Evolutionary conservation across 2,888 invertebrate genomes (phyloP), one percentile per base, ranked within the genome.

Genomic region (Agonopterix arenella): DNA sequence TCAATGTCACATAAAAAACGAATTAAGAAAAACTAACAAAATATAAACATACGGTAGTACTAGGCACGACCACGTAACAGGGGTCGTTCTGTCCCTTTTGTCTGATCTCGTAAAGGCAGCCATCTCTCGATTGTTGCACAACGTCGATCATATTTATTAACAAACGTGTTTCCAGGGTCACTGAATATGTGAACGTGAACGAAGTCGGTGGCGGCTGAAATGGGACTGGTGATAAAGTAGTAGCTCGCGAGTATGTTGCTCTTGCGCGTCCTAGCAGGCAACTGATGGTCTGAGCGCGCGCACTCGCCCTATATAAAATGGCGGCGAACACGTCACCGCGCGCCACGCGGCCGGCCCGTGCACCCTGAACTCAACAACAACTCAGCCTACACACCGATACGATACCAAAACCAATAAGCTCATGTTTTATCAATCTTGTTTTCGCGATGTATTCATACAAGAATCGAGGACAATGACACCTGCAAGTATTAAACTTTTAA

Each of bases 61-160:
- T 90, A 67, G 92, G 92, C 75, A 93, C 92, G 90, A 92, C 92
- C 71, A 93, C 92, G 73, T 93, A 93, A 89, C 92, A 92, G 73
- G 92, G 91, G 60, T 92, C 90, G 62, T 88, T 90, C 62, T 91
- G 90, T 66, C 93, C 93, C 77, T 90, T 90, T 71, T 92, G 92
- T 79, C 91, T 90, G 75, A 93, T 90, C 76, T 93, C 93, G 79
- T 93, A 93, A 54, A 93, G 89, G 84, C 92, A 91, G 73, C 89
- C 91, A 83, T 89, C 83, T 65, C 79, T 74, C 58, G 82, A 78
- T 61, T 77, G 73, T 71, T 84, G 81, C 67, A 79, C 80, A 63
- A 84, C 70, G 65, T 85, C 86, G 59, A 89, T 83, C 89, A 89
- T 88, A 11, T 44, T 40, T 88, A 11, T 44, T 40, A 47, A 38